phyloP scores from a whole-genome alignment of 2,888 invertebrate genomes.

The Teleiodes luculella region DNA sequence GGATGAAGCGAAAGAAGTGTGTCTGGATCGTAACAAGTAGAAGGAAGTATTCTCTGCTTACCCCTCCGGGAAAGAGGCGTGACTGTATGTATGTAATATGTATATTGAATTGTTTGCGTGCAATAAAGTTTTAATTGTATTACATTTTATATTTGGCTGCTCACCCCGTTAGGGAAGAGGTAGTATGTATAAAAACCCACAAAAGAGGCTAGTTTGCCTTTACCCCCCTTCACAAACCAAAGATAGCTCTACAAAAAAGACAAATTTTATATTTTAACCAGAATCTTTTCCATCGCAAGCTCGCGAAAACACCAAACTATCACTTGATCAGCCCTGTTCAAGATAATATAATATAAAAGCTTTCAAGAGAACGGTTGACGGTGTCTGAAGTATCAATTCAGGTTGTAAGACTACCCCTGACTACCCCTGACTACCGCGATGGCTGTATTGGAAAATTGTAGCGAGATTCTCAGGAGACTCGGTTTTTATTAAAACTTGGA shows the following conservation, averaged over 20 bases:
- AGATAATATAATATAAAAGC: constrained; percentile 78
- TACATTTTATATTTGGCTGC: too few species aligned
- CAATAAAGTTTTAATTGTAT: too few species aligned
- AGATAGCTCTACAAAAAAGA: constrained; percentile 70
- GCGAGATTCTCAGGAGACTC: neutral
- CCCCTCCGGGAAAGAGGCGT: too few species aligned
- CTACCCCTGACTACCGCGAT: constrained; percentile 11
- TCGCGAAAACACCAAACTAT: neutral
- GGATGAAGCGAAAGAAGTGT: too few species aligned
- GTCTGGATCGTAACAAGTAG: too few species aligned
- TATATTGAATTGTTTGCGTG: too few species aligned
- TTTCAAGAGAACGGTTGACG: constrained; percentile 73
- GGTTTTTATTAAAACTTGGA: neutral
- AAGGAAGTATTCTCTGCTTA: too few species aligned
- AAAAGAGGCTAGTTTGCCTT: too few species aligned
- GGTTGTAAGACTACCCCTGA: constrained; percentile 70
- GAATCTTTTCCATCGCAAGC: neutral
- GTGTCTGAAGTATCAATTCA: constrained; percentile 77
- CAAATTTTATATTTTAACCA: constrained; percentile 37
- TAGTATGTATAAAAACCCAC: constrained; percentile 79
- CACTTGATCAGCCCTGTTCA: constrained; percentile 25
- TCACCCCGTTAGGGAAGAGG: too few species aligned
- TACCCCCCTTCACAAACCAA: constrained; percentile 78
- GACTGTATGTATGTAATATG: too few species aligned
- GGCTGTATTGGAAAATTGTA: constrained; percentile 17